Conservation (phyloP, 2,888 invertebrate species). For the Artemia sinica region DNA sequence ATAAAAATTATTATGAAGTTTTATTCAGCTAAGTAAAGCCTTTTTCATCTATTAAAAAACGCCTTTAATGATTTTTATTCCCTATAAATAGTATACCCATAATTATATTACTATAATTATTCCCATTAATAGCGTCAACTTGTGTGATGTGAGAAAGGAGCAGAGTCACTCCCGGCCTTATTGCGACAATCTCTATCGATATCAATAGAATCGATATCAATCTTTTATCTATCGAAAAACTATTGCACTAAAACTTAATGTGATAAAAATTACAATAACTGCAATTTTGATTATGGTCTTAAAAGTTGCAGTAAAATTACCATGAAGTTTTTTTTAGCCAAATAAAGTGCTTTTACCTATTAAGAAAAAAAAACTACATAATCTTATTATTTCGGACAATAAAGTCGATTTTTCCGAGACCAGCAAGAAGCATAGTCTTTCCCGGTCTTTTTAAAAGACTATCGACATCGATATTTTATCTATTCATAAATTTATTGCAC, state of each 20-base stretch:
- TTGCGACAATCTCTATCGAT: slow-evolving; percentile 43
- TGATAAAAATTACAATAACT: slow-evolving; percentile 57
- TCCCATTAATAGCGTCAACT: too few relatives aligned
- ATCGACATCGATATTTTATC: slow-evolving; percentile 50
- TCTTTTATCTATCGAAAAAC: slow-evolving; percentile 46
- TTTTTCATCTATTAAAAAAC: too few relatives aligned
- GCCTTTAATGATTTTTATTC: too few relatives aligned
- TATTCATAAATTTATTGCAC: slow-evolving; percentile 50
- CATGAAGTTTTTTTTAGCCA: slow-evolving; percentile 26
- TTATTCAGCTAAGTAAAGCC: too few relatives aligned
- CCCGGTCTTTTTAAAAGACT: slow-evolving; percentile 49
- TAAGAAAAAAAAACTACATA: too few relatives aligned
- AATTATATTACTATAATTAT: too few relatives aligned
- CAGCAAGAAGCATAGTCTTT: slow-evolving; percentile 61
- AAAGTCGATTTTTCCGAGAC: slow-evolving; percentile 67
- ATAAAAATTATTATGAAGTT: too few relatives aligned
- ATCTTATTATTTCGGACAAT: slow-evolving; percentile 33
- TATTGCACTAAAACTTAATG: slow-evolving; percentile 61
- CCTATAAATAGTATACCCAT: too few relatives aligned
- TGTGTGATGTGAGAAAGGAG: slow-evolving; percentile 65
- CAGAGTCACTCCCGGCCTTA: slow-evolving; percentile 44
- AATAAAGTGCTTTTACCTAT: background rate
- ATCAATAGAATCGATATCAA: slow-evolving; percentile 43
- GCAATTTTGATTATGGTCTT: slow-evolving; percentile 37
- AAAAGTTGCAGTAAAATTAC: slow-evolving; percentile 41